Base-by-base conservation (phyloP, 2,113 vertebrate species). In the Tachysurus vachellii region DNA sequence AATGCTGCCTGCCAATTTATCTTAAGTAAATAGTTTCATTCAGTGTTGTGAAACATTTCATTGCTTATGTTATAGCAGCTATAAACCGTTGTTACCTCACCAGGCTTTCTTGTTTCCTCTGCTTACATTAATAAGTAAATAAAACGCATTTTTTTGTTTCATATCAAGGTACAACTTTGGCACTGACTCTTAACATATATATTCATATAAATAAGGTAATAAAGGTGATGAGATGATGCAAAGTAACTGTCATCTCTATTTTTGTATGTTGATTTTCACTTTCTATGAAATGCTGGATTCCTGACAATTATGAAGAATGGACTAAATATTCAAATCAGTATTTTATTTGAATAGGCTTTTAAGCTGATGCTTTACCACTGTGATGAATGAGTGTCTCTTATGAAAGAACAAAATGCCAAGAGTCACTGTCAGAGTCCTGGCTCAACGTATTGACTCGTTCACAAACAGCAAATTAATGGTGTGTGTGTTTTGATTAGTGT, bases 401-500 rank as follows among this genome's bases (percentile, higher is more conserved):
- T 36, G 54, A 36, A 80, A 21, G 53, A 59, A 59, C 14, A 1
- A 1, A 59, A 59, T 59, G 54, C 28, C 21, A 57, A 80, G 28
- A 80, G 17, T 28, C 10, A 12, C 54, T 5, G 54, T 31, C 54
- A 80, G 77, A 68, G 64, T 31, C 12, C 36, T 21, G 36, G 36
- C 21, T 75, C 21, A 71, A 71, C 42, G 36, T 21, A 36, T 42
- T 8, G 3, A 71, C 16, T 42, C 12, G 13, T 21, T 47, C 1
- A 4, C 71, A 75, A n/a, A 57, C 28, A 57, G 16, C 16, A 59
- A 80, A 57, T 10, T 36, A 80, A 42, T 42, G 9, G 79, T 61
- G 53, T 85, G 23, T n/a, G 70, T 82, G 59, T 80, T 87, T 62
- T 83, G 81, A 83, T 50, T 64, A 44, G 26, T n/a, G 28, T 61